A percentile compares a stretch with the other conserved stretches of the same genome.
phyloP scores from a whole-genome alignment of 2,113 vertebrate genomes.

The Seriola aureovittata region DNA sequence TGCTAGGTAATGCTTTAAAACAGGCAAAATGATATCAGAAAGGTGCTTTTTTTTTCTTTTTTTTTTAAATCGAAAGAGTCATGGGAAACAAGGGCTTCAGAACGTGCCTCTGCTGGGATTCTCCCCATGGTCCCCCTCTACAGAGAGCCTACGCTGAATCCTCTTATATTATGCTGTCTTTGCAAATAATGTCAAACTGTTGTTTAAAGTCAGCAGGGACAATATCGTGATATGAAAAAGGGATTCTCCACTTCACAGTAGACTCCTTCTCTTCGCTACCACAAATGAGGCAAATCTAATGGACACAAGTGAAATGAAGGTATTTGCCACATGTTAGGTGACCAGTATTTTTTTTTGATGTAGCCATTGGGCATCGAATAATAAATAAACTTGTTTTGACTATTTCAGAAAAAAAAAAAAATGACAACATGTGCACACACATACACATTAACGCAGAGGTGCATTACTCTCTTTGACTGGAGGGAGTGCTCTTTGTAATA shows the following conservation, averaged over 20 bases:
- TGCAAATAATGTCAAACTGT: constrained; percentile 77
- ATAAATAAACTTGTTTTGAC: constrained; percentile 1
- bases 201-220: constrained; percentile 75
- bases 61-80: background rate
- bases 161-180: constrained; percentile 69
- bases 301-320: constrained; percentile 54
- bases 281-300: constrained; percentile 66
- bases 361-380: background rate
- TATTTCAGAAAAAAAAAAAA: background rate
- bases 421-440: background rate
- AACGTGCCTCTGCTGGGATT: constrained; percentile 10
- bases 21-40: constrained; percentile 12
- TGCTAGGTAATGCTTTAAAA: constrained; percentile 32
- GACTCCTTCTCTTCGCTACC: constrained; percentile 49
- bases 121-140: constrained; percentile 44
- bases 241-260: constrained; percentile 20
- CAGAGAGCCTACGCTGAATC: constrained; percentile 52
- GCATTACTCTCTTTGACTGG: background rate
- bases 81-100: constrained; percentile 31
- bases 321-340: constrained; percentile 44
- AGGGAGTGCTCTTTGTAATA: background rate
- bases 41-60: constrained; percentile 8
- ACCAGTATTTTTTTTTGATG: background rate
- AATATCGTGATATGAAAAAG: constrained; percentile 52
- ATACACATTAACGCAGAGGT: background rate